Evolutionary conservation across 2,797 vertebrate genomes (phyloP), one percentile per base, ranked within the genome.

Genomic region (Chelon labrosus): DNA sequence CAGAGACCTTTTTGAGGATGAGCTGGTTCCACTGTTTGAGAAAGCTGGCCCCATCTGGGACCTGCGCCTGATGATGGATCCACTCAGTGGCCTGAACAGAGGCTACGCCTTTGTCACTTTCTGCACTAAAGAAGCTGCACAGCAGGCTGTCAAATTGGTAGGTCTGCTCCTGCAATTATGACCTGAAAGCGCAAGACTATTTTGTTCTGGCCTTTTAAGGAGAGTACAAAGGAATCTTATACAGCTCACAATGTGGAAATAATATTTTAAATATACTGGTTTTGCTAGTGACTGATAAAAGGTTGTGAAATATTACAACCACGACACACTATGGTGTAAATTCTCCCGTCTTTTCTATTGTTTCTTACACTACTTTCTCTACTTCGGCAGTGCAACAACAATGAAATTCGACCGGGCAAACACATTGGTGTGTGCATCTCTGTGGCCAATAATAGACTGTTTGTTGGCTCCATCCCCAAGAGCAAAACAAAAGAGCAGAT

Each of bases 401-500:
- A 97, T 94, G 98, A 99, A 96, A 99, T 99, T 84, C 97, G 98
- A 91, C 96, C 98, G 56, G 98, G 98, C 90, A 99, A 99, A 94
- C 98, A 98, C 87, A 98, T 99, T 69, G 98, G 98, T 27, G 98
- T 99, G 54, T 99, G 98, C 93, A 99, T 99, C 93, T 99, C 98
- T 61, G 98, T 99, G 93, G 98, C 98, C 94, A 99, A 99, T 96
- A 99, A 99, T 95, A 97, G 98, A 85, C 97, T 99, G 91, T 99
- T 99, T 94, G 98, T 99, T 94, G 98, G 98, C 76, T 99, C 98
- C 90, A 99, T 99, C 91, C 98, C 98, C 85, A 99, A 99, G 93
- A 99, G 97, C 95, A 99, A 99, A 97, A 99, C 98, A 91, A 99
- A 99, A 96, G 98, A 99, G 78, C 98, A 99, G 90, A 99, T 99